phyloP scores from a whole-genome alignment of 2,888 invertebrate genomes.

The Agonopterix subpropinquella region DNA sequence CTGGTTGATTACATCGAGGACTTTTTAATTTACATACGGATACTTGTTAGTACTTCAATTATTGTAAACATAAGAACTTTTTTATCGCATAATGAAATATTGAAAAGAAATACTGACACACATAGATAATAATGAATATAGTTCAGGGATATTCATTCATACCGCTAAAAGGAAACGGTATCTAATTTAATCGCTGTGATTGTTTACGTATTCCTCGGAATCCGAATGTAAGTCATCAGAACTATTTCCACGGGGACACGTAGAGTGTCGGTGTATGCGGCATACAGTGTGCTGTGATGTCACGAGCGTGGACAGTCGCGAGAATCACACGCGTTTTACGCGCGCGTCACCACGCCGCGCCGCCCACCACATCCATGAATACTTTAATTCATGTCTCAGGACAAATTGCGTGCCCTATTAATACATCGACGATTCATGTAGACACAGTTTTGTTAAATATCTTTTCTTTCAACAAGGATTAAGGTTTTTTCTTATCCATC shows the following conservation, averaged over 20 bases:
- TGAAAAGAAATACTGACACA: conserved; percentile 2
- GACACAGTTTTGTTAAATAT: background rate
- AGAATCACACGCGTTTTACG: conserved; percentile 2
- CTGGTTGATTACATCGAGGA: conserved; percentile 3
- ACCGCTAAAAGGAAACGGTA: background rate
- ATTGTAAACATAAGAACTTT: background rate
- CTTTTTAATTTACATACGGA: conserved; percentile 6
- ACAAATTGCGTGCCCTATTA: conserved; percentile 41
- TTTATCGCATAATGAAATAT: background rate
- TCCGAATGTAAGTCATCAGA: conserved; percentile 51
- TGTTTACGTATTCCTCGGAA: conserved; percentile 50
- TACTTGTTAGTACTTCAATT: background rate
- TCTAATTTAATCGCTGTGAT: conserved; percentile 28
- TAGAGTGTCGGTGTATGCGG: conserved; percentile 30
- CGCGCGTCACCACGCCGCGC: conserved; percentile 9
- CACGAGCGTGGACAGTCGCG: background rate
- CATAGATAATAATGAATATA: conserved; percentile 4
- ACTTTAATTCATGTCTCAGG: conserved; percentile 40
- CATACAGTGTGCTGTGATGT: background rate
- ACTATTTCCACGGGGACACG: conserved; percentile 62
- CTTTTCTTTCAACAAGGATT: conserved; percentile 5
- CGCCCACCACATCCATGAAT: conserved; percentile 35
- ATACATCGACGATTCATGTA: conserved; percentile 21
- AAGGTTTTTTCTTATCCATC: conserved; percentile 1
- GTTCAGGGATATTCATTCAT: conserved; percentile 4